Percentiles rank a stretch among this genome's conserved stretches.
Evolutionary conservation across 2,888 invertebrate species (phyloP).

Genomic region (Rhorus exstirpatorius): DNA sequence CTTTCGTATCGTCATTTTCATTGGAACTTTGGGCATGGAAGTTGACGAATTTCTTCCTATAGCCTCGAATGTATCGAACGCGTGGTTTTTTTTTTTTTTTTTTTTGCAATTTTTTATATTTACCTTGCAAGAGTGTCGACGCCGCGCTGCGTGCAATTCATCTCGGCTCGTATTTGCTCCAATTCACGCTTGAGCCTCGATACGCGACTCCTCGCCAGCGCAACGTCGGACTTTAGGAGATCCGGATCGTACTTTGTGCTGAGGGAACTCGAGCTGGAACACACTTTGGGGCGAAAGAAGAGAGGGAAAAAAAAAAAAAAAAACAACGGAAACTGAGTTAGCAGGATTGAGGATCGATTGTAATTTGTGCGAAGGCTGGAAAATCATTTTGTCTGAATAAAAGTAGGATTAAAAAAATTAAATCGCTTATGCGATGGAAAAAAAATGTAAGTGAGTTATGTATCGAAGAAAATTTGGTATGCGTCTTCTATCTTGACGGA

Average conservation of each 20-base stretch:
- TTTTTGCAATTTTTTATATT: slow-evolving; percentile 83
- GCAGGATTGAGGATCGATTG: not conserved
- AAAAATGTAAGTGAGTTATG: too few species aligned
- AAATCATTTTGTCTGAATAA: not conserved
- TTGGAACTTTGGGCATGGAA: too few species aligned
- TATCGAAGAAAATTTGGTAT: too few species aligned
- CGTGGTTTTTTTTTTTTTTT: slow-evolving; percentile 1
- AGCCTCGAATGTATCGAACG: too few species aligned
- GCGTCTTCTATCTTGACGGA: too few species aligned
- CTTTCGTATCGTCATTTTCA: not conserved
- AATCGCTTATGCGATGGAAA: too few species aligned
- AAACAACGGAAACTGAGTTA: slow-evolving; percentile 44
- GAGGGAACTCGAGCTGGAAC: slow-evolving; percentile 94
- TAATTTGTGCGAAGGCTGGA: too few species aligned
- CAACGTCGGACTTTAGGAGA: slow-evolving; percentile 95
- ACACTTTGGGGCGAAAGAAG: slow-evolving; percentile 88
- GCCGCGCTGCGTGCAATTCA: slow-evolving; percentile 96
- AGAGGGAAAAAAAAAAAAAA: too few species aligned
- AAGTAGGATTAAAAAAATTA: too few species aligned
- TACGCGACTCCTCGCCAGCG: slow-evolving; percentile 95
- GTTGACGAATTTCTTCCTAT: too few species aligned
- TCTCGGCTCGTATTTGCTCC: slow-evolving; percentile 96
- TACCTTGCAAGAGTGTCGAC: slow-evolving; percentile 96
- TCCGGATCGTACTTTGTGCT: slow-evolving; percentile 98
- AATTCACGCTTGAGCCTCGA: slow-evolving; percentile 95